Percentiles rank a stretch among this genome's conserved stretches.
phyloP scores from a whole-genome alignment of 2,797 vertebrate genomes.

The Muscicapa comitata region DNA sequence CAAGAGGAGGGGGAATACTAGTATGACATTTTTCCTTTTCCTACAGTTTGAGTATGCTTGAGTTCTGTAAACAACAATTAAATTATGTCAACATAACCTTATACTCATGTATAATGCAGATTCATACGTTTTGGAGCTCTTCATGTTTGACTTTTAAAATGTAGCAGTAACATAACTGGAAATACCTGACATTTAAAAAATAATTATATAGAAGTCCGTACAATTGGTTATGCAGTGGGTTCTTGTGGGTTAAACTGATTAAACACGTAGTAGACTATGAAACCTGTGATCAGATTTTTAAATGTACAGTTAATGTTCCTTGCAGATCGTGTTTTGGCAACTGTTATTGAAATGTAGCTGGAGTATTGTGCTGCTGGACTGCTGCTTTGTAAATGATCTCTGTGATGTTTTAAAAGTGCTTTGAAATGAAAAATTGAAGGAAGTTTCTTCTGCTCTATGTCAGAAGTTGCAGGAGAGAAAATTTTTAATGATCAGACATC shows the following conservation, averaged over 20 bases:
- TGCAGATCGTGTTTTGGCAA: neutral
- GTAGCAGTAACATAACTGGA: neutral
- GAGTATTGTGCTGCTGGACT: neutral
- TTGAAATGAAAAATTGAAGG: conserved; percentile 31
- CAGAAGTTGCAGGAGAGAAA: neutral
- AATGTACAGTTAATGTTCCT: neutral
- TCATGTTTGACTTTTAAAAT: neutral
- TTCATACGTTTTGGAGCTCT: neutral
- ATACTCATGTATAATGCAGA: neutral
- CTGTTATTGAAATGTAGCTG: neutral
- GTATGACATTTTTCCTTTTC: neutral
- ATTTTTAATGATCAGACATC: neutral
- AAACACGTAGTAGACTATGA: neutral
- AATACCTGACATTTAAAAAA: neutral
- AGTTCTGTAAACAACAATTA: neutral
- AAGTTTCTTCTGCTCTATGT: neutral
- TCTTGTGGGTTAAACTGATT: neutral
- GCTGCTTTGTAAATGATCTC: neutral
- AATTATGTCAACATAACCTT: neutral
- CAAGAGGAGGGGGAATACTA: neutral
- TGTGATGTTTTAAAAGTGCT: neutral
- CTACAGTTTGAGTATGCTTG: neutral
- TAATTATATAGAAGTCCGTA: neutral
- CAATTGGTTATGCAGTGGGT: neutral
- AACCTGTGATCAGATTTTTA: neutral